phyloP scores from a whole-genome alignment of 2,113 vertebrate species.

The Paratilapia polleni region DNA sequence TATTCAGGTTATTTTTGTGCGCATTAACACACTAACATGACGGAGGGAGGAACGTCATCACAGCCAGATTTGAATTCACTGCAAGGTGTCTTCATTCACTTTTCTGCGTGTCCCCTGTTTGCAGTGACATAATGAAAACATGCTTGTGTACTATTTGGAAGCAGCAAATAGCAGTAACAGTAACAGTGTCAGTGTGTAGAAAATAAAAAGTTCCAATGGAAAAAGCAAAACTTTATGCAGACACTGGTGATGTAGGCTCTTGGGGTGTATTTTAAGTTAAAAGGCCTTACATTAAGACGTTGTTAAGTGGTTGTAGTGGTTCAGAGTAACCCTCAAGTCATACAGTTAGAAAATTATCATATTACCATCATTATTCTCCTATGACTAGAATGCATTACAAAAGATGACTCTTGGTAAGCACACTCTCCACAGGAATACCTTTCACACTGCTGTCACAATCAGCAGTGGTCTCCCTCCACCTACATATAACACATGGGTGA shows the following conservation, averaged over 20 bases:
- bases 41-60: no score
- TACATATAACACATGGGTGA: constrained; percentile 12
- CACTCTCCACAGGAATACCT: not conserved
- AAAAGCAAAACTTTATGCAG: no score
- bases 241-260: no score
- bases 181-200: no score
- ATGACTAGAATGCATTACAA: not conserved
- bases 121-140: not conserved
- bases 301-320: no score
- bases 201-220: no score
- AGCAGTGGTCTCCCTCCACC: constrained; percentile 14
- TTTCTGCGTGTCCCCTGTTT: not conserved
- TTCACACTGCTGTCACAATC: constrained; percentile 14
- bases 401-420: not conserved
- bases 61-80: no score
- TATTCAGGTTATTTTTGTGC: no score
- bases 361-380: not conserved
- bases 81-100: no score
- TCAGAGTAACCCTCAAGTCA: not conserved
- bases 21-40: no score
- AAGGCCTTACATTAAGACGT: not conserved
- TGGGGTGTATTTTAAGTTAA: not conserved
- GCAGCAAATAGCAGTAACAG: not conserved
- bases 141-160: not conserved
- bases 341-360: not conserved